phyloP scores from a whole-genome alignment of 2,797 vertebrate species.

The Sylvilagus floridanus region DNA sequence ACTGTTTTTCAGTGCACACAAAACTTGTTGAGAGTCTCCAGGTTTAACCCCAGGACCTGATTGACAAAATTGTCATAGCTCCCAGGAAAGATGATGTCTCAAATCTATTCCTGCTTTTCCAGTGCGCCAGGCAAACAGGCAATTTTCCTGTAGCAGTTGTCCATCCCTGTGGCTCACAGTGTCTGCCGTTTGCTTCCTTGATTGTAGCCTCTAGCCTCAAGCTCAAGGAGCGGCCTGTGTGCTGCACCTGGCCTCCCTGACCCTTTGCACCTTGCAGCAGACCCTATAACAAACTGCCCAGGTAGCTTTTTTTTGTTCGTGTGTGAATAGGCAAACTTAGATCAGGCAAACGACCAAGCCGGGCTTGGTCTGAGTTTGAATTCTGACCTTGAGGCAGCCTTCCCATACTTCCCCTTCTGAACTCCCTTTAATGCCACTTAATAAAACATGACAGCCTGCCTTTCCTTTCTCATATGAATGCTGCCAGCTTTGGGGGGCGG shows the following conservation, averaged over 20 bases:
- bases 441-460: not conserved
- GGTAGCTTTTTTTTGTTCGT: too few species aligned
- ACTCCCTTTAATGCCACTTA: not conserved
- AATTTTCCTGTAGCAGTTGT: not conserved
- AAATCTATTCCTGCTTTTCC: not conserved
- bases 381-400: not conserved
- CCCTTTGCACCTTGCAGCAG: not conserved
- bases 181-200: not conserved
- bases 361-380: not conserved
- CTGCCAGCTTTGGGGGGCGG: not conserved
- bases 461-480: not conserved
- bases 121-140: not conserved
- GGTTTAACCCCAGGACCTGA: not conserved
- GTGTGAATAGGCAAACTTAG: not conserved
- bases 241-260: accelerated
- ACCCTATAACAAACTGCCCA: not conserved
- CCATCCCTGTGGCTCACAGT: not conserved
- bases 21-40: not conserved
- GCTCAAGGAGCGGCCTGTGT: accelerated
- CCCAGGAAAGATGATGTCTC: not conserved
- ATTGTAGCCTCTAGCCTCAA: accelerated
- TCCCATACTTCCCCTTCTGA: not conserved
- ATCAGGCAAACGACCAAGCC: not conserved
- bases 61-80: not conserved
- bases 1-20: not conserved